Percentiles rank a stretch among this genome's conserved stretches.
phyloP scores from a whole-genome alignment of 1,140 invertebrate species.

The Riptortus pedestris region DNA sequence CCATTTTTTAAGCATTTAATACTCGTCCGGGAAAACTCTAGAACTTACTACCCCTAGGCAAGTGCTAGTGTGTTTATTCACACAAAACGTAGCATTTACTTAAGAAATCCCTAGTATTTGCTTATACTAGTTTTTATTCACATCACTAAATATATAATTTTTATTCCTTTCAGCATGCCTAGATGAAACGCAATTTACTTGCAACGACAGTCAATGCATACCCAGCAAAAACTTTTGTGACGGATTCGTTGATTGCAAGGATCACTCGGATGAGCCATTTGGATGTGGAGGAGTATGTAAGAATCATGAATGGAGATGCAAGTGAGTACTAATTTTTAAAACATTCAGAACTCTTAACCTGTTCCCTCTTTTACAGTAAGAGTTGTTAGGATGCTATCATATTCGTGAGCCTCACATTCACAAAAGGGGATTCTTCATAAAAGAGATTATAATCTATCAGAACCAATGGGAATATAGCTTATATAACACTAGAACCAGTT shows the following conservation, averaged over 20 bases:
- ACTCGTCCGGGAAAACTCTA: neutral
- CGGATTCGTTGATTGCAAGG: constrained; percentile 49
- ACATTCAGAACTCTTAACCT: too few species aligned
- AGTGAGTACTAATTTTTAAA: constrained; percentile 36
- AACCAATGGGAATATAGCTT: too few species aligned
- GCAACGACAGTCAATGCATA: constrained; percentile 51
- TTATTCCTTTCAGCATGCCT: constrained; percentile 38
- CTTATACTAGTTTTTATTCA: too few species aligned
- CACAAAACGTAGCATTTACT: too few species aligned
- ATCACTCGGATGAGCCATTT: constrained; percentile 54
- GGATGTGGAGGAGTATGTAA: constrained; percentile 47
- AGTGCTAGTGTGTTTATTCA: too few species aligned
- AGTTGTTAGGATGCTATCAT: too few species aligned
- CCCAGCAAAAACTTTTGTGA: constrained; percentile 50
- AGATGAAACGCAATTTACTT: constrained; percentile 43
- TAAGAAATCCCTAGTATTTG: too few species aligned
- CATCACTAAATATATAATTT: neutral
- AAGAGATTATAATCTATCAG: too few species aligned
- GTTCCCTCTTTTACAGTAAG: too few species aligned
- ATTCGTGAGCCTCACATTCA: neutral
- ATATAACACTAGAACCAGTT: too few species aligned
- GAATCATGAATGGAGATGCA: constrained; percentile 44
- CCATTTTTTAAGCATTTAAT: neutral
- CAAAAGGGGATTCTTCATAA: too few species aligned
- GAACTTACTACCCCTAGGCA: too few species aligned